Evolutionary conservation across 2,113 vertebrate genomes (phyloP).

Genomic region (Haemorhous mexicanus): DNA sequence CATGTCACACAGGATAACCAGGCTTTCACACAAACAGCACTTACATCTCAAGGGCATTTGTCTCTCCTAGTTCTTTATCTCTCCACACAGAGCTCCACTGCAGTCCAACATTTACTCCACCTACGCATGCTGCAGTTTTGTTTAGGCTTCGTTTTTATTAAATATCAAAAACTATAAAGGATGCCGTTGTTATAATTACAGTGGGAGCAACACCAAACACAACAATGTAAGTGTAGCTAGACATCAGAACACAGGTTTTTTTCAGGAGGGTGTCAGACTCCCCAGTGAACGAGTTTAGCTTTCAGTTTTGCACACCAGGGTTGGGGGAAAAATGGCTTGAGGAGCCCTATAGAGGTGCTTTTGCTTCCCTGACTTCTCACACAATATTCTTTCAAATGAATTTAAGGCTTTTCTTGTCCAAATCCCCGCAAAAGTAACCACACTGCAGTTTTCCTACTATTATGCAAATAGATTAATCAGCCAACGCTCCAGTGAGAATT

Average conservation of each 20-base stretch:
- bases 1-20: neutral
- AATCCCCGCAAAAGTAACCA: constrained; percentile 74
- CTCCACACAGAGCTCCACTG: neutral
- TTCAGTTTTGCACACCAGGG: neutral
- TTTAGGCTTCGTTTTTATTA: neutral
- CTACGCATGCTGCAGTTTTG: neutral
- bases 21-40: neutral
- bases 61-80: neutral
- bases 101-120: neutral
- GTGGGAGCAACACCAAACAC: neutral
- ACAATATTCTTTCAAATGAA: constrained; percentile 75
- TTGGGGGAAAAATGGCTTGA: neutral
- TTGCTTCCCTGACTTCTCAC: constrained; percentile 74
- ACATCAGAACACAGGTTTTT: neutral
- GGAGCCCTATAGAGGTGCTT: constrained; percentile 55
- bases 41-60: neutral
- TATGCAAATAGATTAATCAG: constrained; percentile 97
- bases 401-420: constrained; percentile 77
- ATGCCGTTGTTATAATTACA: neutral
- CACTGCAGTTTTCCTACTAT: constrained; percentile 83
- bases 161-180: neutral
- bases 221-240: neutral
- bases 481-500: constrained; percentile 93
- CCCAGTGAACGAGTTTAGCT: neutral
- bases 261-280: neutral